Evolutionary conservation across 2,797 vertebrate species (phyloP).

Genomic region (Chelidonichthys spinosus): DNA sequence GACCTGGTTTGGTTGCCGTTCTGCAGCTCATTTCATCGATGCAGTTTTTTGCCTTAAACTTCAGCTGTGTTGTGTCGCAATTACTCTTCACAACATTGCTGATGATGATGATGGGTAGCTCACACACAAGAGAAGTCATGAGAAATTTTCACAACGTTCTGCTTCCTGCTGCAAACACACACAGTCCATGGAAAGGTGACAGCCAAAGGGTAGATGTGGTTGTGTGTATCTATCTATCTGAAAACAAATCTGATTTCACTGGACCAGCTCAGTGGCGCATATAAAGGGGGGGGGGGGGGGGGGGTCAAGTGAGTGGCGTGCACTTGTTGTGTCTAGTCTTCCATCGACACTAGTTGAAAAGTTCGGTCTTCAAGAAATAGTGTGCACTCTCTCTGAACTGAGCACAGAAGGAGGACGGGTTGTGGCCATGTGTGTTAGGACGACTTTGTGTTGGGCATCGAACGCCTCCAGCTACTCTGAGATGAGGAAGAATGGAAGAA

Average conservation of each 20-base stretch:
- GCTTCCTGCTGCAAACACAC: conserved; percentile 26
- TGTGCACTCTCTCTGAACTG: conserved; percentile 47
- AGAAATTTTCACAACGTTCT: conserved; percentile 27
- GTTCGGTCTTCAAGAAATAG: conserved; percentile 54
- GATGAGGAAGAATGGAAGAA: conserved; percentile 1
- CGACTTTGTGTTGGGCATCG: conserved; percentile 12
- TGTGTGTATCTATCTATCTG: background rate
- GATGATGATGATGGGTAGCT: background rate
- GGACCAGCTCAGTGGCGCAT: conserved; percentile 41
- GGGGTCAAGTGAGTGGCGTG: background rate
- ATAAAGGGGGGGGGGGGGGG: conserved; percentile 37
- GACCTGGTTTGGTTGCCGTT: background rate
- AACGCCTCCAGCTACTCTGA: conserved; percentile 1
- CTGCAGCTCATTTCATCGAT: background rate
- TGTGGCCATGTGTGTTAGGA: background rate
- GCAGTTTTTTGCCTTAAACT: background rate
- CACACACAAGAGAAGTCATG: conserved; percentile 16
- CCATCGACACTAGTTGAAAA: conserved; percentile 47
- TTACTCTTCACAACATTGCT: conserved; percentile 23
- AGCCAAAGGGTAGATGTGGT: conserved; percentile 30
- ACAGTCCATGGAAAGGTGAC: conserved; percentile 46
- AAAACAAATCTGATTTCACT: conserved; percentile 51
- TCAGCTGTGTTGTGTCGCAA: background rate
- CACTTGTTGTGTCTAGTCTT: conserved; percentile 21
- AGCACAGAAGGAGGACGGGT: too few species aligned